These are phyloP conservation scores for Leuciscus idus DNA, from an alignment of 2,113 vertebrate species.

Conservation along the genomic window DNA sequence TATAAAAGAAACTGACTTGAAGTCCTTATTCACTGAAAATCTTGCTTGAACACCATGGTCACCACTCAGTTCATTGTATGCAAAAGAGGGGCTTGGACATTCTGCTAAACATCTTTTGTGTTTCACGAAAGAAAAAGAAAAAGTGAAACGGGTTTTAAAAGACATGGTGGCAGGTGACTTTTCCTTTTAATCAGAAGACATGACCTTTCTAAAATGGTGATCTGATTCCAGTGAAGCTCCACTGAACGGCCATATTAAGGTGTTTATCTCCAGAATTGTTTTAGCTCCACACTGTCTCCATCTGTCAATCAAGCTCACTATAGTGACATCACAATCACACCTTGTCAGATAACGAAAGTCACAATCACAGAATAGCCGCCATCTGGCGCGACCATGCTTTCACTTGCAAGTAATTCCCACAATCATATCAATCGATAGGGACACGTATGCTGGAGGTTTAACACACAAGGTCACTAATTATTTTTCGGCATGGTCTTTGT, in stretches of 20 bases:
- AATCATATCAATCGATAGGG: slow-evolving; percentile 52
- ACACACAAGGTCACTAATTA: slow-evolving; percentile 15
- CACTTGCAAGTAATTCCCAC: background rate
- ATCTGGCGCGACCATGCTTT: slow-evolving; percentile 50
- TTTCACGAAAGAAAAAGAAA: background rate
- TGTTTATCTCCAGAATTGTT: slow-evolving; percentile 85
- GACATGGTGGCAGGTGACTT: background rate
- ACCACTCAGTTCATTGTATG: background rate
- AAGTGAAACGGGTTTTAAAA: background rate
- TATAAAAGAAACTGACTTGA: background rate
- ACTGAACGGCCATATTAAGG: slow-evolving; percentile 68
- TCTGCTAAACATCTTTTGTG: slow-evolving; percentile 1
- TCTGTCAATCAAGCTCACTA: slow-evolving; percentile 65
- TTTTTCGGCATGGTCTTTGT: background rate
- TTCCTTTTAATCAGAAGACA: slow-evolving; percentile 19
- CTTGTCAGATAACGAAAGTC: slow-evolving; percentile 57
- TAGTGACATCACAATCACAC: slow-evolving; percentile 32
- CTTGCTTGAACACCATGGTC: background rate
- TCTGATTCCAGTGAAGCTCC: slow-evolving; percentile 71
- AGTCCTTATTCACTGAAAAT: background rate
- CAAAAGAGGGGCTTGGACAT: background rate
- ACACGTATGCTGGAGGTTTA: slow-evolving; percentile 59
- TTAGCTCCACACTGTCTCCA: slow-evolving; percentile 86
- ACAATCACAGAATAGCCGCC: slow-evolving; percentile 36
- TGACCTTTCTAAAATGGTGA: background rate